Evolutionary conservation across 1,140 invertebrate species (phyloP).

Genomic region (Drosophila leontia): DNA sequence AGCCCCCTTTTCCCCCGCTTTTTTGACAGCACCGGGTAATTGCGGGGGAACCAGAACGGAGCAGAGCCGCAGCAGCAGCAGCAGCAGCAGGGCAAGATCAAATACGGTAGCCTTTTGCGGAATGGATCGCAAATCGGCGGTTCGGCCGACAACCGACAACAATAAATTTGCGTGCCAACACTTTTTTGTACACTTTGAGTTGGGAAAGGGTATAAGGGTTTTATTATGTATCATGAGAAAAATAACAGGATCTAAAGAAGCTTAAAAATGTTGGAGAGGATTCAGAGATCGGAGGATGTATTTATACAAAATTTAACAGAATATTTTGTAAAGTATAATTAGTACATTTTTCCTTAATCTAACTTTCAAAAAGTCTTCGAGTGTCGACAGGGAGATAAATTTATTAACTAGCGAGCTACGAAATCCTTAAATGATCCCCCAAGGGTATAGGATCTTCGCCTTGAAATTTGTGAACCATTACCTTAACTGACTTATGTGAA

Average conservation of each 20-base stretch:
- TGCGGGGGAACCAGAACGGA: conserved; percentile 1
- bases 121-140: conserved; percentile 58
- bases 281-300: background rate
- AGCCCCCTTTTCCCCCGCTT: background rate
- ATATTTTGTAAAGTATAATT: no score
- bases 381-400: background rate
- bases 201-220: conserved; percentile 40
- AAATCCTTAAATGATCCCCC: background rate
- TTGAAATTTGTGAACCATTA: background rate
- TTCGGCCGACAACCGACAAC: conserved; percentile 65
- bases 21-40: conserved; percentile 24
- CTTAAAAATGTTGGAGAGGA: background rate
- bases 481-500: conserved; percentile 46
- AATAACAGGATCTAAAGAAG: no score
- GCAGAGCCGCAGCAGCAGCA: background rate
- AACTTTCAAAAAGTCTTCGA: no score
- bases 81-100: conserved; percentile 44
- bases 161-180: conserved; percentile 83
- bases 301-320: background rate
- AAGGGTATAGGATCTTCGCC: conserved; percentile 34
- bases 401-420: background rate
- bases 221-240: background rate
- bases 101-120: conserved; percentile 81
- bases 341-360: background rate
- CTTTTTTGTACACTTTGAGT: conserved; percentile 38